Conservation (phyloP, 2,113 vertebrate genomes). For the Cricetomys ansorgei region DNA sequence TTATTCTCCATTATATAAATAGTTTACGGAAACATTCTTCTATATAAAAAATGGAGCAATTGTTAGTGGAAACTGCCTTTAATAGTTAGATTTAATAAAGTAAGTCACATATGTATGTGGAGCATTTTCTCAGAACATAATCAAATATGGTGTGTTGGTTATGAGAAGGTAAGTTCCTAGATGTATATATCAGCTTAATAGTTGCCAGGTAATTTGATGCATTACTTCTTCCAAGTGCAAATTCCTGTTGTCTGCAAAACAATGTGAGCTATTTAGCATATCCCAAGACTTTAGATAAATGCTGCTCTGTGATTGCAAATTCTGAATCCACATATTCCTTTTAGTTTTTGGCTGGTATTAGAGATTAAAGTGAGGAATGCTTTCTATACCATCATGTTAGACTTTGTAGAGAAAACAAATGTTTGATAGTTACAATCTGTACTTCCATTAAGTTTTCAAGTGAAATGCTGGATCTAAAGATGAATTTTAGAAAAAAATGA, state of each 20-base stretch:
- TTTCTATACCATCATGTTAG: neutral
- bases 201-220: constrained; percentile 82
- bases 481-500: constrained; percentile 77
- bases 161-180: constrained; percentile 78
- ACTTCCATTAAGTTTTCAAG: constrained; percentile 47
- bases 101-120: constrained; percentile 81
- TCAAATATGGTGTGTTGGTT: constrained; percentile 83
- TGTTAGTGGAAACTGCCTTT: constrained; percentile 79
- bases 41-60: constrained; percentile 67
- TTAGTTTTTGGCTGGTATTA: constrained; percentile 46
- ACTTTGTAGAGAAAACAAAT: neutral
- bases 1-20: constrained; percentile 73
- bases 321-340: constrained; percentile 77
- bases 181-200: constrained; percentile 83
- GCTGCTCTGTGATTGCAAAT: constrained; percentile 34
- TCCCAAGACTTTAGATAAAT: constrained; percentile 80
- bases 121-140: constrained; percentile 78
- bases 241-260: constrained; percentile 77
- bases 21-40: constrained; percentile 78
- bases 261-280: constrained; percentile 79
- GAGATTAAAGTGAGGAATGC: constrained; percentile 55
- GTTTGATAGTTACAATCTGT: constrained; percentile 55
- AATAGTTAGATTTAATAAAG: constrained; percentile 83
- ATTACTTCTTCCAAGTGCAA: constrained; percentile 81
- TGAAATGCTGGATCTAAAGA: constrained; percentile 65